Evolutionary conservation across 2,888 invertebrate genomes (phyloP), one percentile per base, ranked within the genome.

Genomic region (Melitaea athalia): DNA sequence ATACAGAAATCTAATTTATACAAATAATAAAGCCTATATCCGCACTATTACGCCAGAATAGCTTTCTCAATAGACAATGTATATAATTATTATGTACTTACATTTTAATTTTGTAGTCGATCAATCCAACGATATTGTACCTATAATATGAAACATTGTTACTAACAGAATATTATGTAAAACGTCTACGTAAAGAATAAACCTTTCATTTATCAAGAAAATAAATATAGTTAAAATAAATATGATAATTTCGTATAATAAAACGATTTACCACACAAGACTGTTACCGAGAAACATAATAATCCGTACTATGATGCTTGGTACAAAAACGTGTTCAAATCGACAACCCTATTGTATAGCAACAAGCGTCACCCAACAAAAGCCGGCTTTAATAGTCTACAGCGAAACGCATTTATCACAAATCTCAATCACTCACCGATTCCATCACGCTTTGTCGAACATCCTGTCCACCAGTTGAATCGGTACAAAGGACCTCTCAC

Each of bases 361-460:
- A 71, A 71, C 72, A 72, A 67, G 62, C 64, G 24, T 47, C 59
- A 49, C 8, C 70, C 71, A 71, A 77, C 79, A 80, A 81, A 77
- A 59, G 69, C 45, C 49, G 14, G 64, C 67, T 70, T 71, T 70
- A 70, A 75, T 72, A 76, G 72, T 73, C 75, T 64, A 74, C 69
- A 73, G 59, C 68, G 69, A 72, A 69, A 73, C 74, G 73, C 70
- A 74, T 69, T 73, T 70, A 76, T 75, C 72, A 73, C 55, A 74
- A 78, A 78, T 79, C 77, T 75, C 70, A 77, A 78, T 78, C 78
- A 68, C 70, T 81, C 80, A 79, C 76, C 79, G 80, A 80, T 75
- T 82, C 81, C 70, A 74, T 78, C 77, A 76, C 74, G 74, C 76
- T 76, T 78, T 80, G 77, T 78, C 71, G 76, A 79, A 80, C 82